phyloP scores from a whole-genome alignment of 2,113 vertebrate genomes.

The Hippocampus mohnikei region DNA sequence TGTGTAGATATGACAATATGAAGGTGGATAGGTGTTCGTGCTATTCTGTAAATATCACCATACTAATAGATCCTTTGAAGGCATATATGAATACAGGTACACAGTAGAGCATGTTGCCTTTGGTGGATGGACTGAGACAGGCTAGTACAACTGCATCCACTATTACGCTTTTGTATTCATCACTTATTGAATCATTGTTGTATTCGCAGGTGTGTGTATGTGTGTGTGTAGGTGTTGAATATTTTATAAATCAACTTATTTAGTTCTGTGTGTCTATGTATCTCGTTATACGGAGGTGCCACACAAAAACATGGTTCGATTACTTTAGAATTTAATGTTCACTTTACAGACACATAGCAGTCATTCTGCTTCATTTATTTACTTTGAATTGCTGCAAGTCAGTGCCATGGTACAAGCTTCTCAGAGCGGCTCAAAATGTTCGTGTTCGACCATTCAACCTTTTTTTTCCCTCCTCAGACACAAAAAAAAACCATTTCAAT shows the following conservation, averaged over 20 bases:
- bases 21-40: background rate
- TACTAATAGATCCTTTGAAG: background rate
- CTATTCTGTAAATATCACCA: background rate
- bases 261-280: background rate
- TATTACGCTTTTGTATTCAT: no score
- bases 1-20: no score
- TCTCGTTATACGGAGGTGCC: conserved; percentile 12
- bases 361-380: conserved; percentile 73
- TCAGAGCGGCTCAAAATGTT: conserved; percentile 64
- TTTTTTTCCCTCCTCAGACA: conserved; percentile 37
- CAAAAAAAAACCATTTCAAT: conserved; percentile 61
- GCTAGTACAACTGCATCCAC: no score
- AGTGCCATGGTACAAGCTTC: conserved; percentile 77
- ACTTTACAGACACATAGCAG: conserved; percentile 78
- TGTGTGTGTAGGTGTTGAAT: no score
- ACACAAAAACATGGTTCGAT: conserved; percentile 38
- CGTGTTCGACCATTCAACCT: conserved; percentile 31
- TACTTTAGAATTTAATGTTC: conserved; percentile 76
- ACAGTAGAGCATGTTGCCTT: conserved; percentile 6
- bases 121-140: conserved; percentile 35
- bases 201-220: no score
- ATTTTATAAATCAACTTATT: no score
- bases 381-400: conserved; percentile 72
- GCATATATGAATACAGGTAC: background rate
- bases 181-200: no score